Percentiles rank a stretch among this genome's conserved stretches.
Evolutionary conservation across 2,797 vertebrate species (phyloP).

Genomic region (Sardinella longiceps): DNA sequence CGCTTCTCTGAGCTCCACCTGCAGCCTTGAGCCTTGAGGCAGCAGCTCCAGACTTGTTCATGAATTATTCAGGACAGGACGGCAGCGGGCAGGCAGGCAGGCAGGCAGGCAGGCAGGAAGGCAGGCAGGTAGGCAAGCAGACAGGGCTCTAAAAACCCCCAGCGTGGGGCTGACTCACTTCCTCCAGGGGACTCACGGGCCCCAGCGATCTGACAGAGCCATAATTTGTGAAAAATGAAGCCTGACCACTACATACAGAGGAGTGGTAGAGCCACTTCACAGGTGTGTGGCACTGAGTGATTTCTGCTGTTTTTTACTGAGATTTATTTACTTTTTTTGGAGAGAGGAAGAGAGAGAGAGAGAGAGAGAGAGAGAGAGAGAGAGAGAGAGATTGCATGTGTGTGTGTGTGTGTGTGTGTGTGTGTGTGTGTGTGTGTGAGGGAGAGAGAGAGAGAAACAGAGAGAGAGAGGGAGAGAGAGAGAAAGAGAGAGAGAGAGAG

Average conservation of each 20-base stretch:
- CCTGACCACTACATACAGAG: conserved; percentile 6
- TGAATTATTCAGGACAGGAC: neutral
- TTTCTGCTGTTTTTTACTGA: neutral
- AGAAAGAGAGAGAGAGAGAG: neutral
- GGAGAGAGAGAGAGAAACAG: neutral
- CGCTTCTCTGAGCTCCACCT: neutral
- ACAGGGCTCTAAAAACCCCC: neutral
- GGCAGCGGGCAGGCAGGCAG: neutral
- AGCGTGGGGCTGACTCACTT: neutral
- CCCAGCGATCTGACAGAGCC: conserved; percentile 1
- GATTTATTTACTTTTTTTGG: neutral
- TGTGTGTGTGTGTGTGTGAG: too few relatives aligned
- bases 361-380: neutral
- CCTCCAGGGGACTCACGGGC: neutral
- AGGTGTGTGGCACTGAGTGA: conserved; percentile 22
- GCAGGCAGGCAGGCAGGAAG: neutral
- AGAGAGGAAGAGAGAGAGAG: neutral
- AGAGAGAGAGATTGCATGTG: too few relatives aligned
- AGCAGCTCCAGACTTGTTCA: conserved; percentile 12
- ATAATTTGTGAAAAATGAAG: conserved; percentile 24
- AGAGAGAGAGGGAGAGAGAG: neutral
- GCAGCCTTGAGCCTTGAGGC: neutral
- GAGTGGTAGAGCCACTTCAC: neutral
- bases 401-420: neutral
- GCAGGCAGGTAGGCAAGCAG: neutral